phyloP scores from a whole-genome alignment of 2,113 vertebrate genomes.

The Oryzias curvinotus region DNA sequence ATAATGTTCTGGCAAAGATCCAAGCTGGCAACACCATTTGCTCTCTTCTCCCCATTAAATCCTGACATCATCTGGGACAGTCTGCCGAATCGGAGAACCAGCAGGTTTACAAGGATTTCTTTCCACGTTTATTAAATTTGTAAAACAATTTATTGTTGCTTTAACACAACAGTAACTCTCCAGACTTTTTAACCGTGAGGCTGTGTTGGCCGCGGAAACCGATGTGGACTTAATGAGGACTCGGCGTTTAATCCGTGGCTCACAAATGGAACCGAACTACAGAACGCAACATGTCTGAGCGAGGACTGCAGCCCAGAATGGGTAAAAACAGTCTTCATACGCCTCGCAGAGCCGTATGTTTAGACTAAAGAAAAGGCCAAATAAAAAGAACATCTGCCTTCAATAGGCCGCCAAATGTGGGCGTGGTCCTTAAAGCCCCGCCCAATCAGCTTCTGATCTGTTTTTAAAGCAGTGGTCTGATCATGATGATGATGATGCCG shows the following conservation, averaged over 20 bases:
- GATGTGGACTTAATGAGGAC: conserved; percentile 17
- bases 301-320: background rate
- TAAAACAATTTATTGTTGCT: conserved; percentile 35
- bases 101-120: conserved; percentile 43
- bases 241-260: background rate
- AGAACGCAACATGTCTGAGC: background rate
- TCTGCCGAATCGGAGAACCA: conserved; percentile 23
- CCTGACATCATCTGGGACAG: conserved; percentile 25
- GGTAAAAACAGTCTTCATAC: no score
- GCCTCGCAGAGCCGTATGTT: no score
- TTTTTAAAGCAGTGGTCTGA: no score
- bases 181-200: conserved; percentile 28
- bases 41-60: conserved; percentile 30
- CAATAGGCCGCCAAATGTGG: no score
- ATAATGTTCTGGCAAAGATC: conserved; percentile 30
- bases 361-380: no score
- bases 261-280: background rate
- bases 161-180: conserved; percentile 21
- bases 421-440: no score
- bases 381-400: no score
- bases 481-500: no score
- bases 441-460: no score
- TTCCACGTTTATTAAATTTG: conserved; percentile 38
- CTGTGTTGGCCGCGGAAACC: conserved; percentile 1
- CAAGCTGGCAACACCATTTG: conserved; percentile 16